Base-by-base conservation (phyloP, 2,888 invertebrate genomes). In the Anagyrus pseudococci region DNA sequence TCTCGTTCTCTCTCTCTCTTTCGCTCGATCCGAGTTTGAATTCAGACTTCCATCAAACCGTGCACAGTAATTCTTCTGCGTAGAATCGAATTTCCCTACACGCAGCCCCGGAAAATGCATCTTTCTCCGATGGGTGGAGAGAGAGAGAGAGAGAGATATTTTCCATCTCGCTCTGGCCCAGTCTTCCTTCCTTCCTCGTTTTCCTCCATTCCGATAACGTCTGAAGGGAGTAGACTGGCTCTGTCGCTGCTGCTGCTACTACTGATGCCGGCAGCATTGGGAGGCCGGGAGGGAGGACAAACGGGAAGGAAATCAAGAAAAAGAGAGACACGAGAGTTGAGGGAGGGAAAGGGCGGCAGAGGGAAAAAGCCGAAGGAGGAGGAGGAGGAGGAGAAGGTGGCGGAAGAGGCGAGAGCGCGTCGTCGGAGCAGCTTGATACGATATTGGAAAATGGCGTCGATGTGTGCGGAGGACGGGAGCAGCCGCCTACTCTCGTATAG, bases 401-500 rank as follows among this genome's bases (percentile, higher is more conserved):
- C 58, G 61, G 62, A 56, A 61, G 33, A 19, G 37, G 37, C 17
- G 44, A 22, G 22, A 20, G 58, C 4, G 49, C n/a, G 53, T 61
- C 64, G 52, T 47, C 29, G 54, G 10, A n/a, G n/a, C n/a, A n/a
- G 67, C 67, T 68, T 71, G 68, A 69, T 69, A 67, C 68, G 78
- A 77, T 77, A 78, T 78, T 78, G 79, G 77, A 79, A 79, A 79
- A 79, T 79, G 79, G 79, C 77, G 79, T 72, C 76, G 72, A 71
- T 72, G 73, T 66, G 56, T 61, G 60, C 62, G 66, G 55, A 65
- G 61, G 66, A 54, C 61, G 62, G 64, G 47, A 10, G 25, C 23
- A 13, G 57, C 48, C 43, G 43, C 43, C 50, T 46, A 46, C 66
- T 58, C 33, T 40, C 54, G 62, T 61, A 19, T 49, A 58, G 52